Evolutionary conservation across 2,113 vertebrate species (phyloP).

Genomic region (Chaetops frenatus): DNA sequence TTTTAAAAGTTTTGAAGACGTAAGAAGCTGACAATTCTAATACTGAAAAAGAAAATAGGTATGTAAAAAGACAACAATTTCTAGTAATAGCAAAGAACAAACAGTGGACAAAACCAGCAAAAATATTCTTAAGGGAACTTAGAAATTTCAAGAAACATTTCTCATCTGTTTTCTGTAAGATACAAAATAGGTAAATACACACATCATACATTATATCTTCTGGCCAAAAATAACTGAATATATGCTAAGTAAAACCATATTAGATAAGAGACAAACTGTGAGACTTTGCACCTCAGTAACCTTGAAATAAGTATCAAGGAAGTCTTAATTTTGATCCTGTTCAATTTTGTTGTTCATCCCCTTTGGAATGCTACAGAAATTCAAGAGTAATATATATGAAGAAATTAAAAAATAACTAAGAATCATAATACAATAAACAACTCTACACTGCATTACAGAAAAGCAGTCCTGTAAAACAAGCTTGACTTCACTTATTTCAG

Average conservation of each 20-base stretch:
- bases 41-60: not conserved
- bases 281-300: not conserved
- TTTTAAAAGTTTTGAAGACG: not conserved
- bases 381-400: not conserved
- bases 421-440: not conserved
- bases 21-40: not conserved
- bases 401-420: not conserved
- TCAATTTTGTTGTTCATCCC: not conserved
- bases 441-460: not conserved
- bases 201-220: not conserved
- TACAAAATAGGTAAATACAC: not conserved
- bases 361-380: not conserved
- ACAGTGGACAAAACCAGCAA: not conserved
- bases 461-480: not conserved
- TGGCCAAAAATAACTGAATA: not conserved
- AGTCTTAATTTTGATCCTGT: not conserved
- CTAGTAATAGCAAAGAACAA: not conserved
- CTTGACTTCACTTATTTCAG: not conserved
- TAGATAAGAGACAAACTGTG: not conserved
- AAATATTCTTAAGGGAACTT: not conserved
- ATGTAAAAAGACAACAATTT: not conserved
- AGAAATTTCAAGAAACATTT: not conserved
- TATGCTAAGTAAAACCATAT: not conserved
- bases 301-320: not conserved
- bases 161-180: not conserved